Conservation (phyloP, 2,113 vertebrate species). For the Gulo gulo region DNA sequence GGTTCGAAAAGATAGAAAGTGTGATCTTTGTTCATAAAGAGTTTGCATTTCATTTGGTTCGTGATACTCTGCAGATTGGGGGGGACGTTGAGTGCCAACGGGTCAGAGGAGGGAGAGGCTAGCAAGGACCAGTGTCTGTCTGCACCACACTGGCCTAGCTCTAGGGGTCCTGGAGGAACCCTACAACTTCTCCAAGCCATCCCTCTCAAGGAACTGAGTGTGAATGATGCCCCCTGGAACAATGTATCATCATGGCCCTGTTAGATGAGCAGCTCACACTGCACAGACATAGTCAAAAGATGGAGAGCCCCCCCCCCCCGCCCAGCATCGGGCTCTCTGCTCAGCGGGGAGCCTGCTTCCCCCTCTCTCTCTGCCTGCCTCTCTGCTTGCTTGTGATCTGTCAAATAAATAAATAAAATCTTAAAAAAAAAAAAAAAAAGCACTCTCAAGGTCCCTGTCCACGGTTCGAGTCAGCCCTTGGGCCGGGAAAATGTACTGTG, state of each 20-base stretch:
- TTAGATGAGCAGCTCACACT: neutral
- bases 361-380: no score
- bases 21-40: neutral
- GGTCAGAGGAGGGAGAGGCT: neutral
- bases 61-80: neutral
- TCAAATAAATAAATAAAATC: no score
- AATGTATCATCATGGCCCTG: no score
- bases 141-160: neutral
- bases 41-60: neutral
- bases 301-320: rapidly evolving
- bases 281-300: neutral
- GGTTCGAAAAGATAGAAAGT: neutral
- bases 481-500: neutral
- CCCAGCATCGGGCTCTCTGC: no score
- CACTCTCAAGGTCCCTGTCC: neutral
- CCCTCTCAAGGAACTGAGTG: neutral
- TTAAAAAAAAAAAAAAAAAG: neutral
- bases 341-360: no score
- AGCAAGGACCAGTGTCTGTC: neutral
- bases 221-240: neutral
- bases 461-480: neutral
- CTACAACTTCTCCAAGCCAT: neutral
- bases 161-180: neutral
- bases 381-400: no score
- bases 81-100: neutral